phyloP scores from a whole-genome alignment of 2,113 vertebrate species.

The Baryphthengus martii region DNA sequence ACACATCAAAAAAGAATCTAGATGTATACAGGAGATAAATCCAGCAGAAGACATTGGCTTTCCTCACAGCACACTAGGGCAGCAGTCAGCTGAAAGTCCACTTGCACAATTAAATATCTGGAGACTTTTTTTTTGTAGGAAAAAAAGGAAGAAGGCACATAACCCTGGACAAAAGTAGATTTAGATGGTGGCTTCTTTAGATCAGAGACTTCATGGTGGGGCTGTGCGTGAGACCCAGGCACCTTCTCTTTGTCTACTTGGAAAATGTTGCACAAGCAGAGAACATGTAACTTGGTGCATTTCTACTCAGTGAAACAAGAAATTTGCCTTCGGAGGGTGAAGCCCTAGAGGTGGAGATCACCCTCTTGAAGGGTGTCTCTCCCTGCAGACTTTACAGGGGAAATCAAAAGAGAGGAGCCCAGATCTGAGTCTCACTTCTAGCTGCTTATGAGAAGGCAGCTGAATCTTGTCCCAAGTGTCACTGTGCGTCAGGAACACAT shows the following conservation, averaged over 20 bases:
- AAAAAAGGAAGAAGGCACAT: neutral
- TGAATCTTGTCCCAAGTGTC: neutral
- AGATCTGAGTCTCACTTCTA: neutral
- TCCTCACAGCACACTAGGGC: neutral
- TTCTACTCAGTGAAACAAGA: neutral
- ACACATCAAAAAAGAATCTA: neutral
- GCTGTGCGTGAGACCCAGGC: neutral
- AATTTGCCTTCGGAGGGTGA: neutral
- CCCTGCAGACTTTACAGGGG: neutral
- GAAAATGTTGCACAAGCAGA: neutral
- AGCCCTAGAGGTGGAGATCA: neutral
- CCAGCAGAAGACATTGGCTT: neutral
- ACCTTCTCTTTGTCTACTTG: neutral
- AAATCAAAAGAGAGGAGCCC: neutral
- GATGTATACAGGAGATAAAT: neutral
- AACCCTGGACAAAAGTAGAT: neutral
- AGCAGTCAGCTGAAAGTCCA: neutral
- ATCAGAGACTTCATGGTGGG: neutral
- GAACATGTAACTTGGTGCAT: neutral
- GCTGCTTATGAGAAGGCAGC: neutral
- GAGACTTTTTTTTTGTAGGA: neutral
- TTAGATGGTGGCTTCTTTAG: neutral
- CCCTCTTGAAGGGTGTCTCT: neutral
- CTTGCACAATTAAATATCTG: neutral
- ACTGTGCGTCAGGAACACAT: neutral